Evolutionary conservation across 2,797 vertebrate species (phyloP).

Genomic region (Aeoliscus strigatus): DNA sequence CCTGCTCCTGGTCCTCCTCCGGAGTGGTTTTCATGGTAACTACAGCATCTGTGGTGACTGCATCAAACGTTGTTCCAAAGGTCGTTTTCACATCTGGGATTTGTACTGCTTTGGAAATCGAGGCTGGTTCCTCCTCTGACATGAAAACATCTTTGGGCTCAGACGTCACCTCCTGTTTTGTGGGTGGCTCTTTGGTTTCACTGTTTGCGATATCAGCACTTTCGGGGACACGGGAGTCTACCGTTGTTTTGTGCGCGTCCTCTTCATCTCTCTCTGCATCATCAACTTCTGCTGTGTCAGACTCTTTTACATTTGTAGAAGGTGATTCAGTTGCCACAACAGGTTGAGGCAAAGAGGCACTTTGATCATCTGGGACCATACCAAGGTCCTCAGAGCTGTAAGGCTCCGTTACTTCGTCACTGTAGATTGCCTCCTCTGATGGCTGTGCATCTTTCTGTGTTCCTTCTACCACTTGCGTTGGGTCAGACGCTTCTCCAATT

Average conservation of each 20-base stretch:
- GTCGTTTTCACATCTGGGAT: constrained; percentile 79
- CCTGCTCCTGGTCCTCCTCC: constrained; percentile 69
- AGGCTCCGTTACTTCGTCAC: constrained; percentile 22
- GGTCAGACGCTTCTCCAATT: constrained; percentile 23
- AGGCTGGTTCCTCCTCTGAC: constrained; percentile 56
- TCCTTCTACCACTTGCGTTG: constrained; percentile 24
- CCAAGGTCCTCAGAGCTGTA: constrained; percentile 23
- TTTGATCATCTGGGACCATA: constrained; percentile 27
- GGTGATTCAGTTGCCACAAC: constrained; percentile 32
- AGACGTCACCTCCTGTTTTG: constrained; percentile 53
- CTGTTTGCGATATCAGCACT: constrained; percentile 64
- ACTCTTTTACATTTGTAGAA: constrained; percentile 24
- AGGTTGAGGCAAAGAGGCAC: constrained; percentile 38
- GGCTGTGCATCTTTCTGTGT: constrained; percentile 23
- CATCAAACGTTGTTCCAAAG: constrained; percentile 83
- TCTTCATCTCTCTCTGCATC: constrained; percentile 12
- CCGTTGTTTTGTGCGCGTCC: constrained; percentile 9
- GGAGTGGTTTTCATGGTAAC: constrained; percentile 78
- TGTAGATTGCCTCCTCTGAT: constrained; percentile 13
- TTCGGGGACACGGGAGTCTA: constrained; percentile 30
- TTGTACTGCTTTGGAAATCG: constrained; percentile 66
- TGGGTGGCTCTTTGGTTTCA: constrained; percentile 69
- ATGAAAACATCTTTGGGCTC: constrained; percentile 46
- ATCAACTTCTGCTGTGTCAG: constrained; percentile 14
- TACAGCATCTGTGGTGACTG: constrained; percentile 80